phyloP scores from a whole-genome alignment of 1,140 invertebrate genomes.

The Dreissena polymorpha region DNA sequence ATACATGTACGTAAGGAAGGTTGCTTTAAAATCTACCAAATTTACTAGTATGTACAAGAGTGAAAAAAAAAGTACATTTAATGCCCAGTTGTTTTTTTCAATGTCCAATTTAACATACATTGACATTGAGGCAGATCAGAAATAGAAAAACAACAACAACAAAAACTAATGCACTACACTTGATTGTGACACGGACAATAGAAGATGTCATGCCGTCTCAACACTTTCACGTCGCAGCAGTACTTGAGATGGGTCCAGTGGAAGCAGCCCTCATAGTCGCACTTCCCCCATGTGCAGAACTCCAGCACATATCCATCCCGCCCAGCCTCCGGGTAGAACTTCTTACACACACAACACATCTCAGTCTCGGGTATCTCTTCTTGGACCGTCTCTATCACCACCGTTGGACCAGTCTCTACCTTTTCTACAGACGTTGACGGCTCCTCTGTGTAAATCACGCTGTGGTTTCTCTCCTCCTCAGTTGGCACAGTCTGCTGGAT shows the following conservation, averaged over 20 bases:
- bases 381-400: constrained; percentile 48
- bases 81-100: no score
- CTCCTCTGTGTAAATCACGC: constrained; percentile 36
- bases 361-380: constrained; percentile 46
- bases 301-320: constrained; percentile 48
- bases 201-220: constrained; percentile 53
- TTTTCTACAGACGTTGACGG: constrained; percentile 8
- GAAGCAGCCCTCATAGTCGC: constrained; percentile 36
- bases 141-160: no score
- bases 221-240: constrained; percentile 51
- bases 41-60: no score
- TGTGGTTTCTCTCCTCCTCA: constrained; percentile 7
- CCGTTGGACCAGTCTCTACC: constrained; percentile 49
- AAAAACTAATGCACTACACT: constrained; percentile 3
- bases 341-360: constrained; percentile 51
- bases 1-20: no score
- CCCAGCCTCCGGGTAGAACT: constrained; percentile 30
- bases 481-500: not conserved
- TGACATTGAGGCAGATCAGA: no score
- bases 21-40: no score
- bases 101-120: no score
- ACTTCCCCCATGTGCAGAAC: constrained; percentile 51
- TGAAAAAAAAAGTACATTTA: no score
- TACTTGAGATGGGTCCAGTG: constrained; percentile 53
- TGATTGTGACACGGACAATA: constrained; percentile 52